Evolutionary conservation across 2,113 vertebrate species (phyloP).

Genomic region (Actinemys pallida): DNA sequence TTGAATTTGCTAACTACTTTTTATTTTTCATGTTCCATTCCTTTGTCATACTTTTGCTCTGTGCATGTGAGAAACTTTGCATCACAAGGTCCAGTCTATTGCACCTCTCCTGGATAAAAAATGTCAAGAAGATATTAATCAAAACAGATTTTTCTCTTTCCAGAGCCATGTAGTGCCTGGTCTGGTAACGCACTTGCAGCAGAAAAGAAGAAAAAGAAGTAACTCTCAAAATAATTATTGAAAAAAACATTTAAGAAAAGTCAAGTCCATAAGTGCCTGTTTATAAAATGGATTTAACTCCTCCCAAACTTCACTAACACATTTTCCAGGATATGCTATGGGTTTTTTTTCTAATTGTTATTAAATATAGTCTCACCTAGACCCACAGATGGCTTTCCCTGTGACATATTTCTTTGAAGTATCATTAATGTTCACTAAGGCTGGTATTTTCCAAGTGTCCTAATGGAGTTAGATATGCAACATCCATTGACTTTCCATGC

Average conservation of each 20-base stretch:
- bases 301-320: background rate
- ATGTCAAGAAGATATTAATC: background rate
- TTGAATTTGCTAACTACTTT: background rate
- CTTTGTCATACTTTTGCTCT: background rate
- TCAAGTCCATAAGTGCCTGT: background rate
- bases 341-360: background rate
- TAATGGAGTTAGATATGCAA: background rate
- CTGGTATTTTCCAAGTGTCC: background rate
- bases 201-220: background rate
- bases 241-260: background rate
- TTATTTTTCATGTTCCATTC: background rate
- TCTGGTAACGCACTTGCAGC: background rate
- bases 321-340: background rate
- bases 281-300: background rate
- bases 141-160: background rate
- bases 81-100: background rate
- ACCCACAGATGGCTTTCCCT: background rate
- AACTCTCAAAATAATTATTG: background rate
- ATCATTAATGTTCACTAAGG: background rate
- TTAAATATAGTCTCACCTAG: background rate
- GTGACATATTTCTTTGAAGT: background rate
- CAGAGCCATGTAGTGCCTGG: background rate
- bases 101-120: background rate
- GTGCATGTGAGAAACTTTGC: background rate
- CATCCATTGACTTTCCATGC: background rate